Base-by-base conservation (phyloP, 2,113 vertebrate genomes). In the Ariopsis seemanni region DNA sequence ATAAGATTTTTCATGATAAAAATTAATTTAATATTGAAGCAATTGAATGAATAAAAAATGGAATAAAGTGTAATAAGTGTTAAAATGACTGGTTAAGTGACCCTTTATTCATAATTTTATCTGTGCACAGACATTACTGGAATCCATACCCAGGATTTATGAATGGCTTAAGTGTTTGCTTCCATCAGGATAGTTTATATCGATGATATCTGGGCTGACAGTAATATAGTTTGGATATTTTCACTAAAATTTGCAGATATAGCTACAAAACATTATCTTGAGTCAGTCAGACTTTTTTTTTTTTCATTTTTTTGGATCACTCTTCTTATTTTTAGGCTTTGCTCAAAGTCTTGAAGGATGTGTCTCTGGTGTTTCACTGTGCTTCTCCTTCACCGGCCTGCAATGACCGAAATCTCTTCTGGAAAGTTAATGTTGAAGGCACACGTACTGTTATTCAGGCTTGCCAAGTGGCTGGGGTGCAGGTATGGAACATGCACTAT, bases 321-420 rank as follows among this genome's bases (percentile, higher is more conserved):
- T n/a, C 22, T 30, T 74, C 55, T 63, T 7, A 72, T 77, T 10
- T n/a, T 86, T 27, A 99, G 98, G 97, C 96, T 89, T 93, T 99
- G 91, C 94, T 97, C 42, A 92, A 94, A 7, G 97, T 97, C 67
- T 88, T 99, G 86, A 94, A 94, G 86, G 97, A 95, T 0, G 96
- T 96, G 71, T 95, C 94, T 0, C 86, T 97, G 78, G 98, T 96
- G 48, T 99, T 99, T 92, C 98, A 99, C 89, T 99, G 98, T 5
- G 98, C 98, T 0, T 99, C 98, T 0, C 98, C 98, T n/a, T 94
- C 96, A 0, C 96, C 98, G 12, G 94, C 92, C 62, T 96, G 96
- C 52, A 95, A 98, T 90, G 94, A 98, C 94, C 95, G 93, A 5
- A 93, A 94, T 0, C 95, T 99, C 2, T 99, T 99, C 89, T 96